Base-by-base conservation (phyloP, 2,797 vertebrate genomes). In the Synaphobranchus kaupii region DNA sequence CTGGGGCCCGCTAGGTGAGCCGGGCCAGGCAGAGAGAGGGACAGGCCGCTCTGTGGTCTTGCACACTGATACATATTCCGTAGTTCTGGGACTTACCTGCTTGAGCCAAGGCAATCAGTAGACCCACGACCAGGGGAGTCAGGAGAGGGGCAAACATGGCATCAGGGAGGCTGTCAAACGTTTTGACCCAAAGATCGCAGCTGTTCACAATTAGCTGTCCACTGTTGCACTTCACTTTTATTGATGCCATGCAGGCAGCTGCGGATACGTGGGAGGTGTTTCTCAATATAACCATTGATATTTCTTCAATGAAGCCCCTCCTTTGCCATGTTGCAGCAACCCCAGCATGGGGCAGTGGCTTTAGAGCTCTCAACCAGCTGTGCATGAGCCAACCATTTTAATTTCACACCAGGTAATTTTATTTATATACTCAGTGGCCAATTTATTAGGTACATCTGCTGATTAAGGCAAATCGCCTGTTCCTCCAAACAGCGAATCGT, bases 61-160 rank as follows among this genome's bases (percentile, higher is more conserved):
- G 22, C 39, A 22, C 20, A 80, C 4, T 0, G 76, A 48, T 7
- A 80, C 6, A 80, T 2, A 48, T 48, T 10, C 17, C 25, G 15
- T 44, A 34, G 80, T 48, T 17, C 10, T 31, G 52, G 25, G 82
- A 87, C 87, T 86, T 88, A 84, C 87, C 80, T 25, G 85, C 0
- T 7, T 56, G 34, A 4, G 81, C 17, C 48, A 86, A 48, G 54
- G 78, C 12, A 47, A 31, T 52, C 63, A 88, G 63, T 34, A 88
- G 87, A 31, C n/a, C 50, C 22, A 39, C 44, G 8, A 84, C 28
- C n/a, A 84, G 54, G 1, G 66, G 80, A n/a, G 50, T 44, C 52
- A 88, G 31, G 13, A 1, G 17, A 28, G 39, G 25, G 1, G 66
- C 7, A 54, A n/a, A 34, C 87, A 83, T 88, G 60, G n/a, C 76